phyloP scores from a whole-genome alignment of 2,888 invertebrate species.

The Ceramica pisi region DNA sequence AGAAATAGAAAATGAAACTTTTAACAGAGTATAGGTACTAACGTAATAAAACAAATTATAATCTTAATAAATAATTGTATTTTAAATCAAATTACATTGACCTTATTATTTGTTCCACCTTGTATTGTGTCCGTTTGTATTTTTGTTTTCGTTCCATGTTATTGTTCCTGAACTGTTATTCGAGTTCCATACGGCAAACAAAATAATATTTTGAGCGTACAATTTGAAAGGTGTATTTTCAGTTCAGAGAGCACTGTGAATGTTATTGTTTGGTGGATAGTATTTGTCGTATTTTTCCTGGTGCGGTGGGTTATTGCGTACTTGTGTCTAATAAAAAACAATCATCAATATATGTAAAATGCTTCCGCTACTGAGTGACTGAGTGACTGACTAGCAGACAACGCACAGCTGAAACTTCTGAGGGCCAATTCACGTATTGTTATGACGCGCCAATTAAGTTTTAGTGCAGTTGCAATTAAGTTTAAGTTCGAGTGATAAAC shows the following conservation, averaged over 20 bases:
- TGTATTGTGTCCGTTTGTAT: slow-evolving; percentile 16
- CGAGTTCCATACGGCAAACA: slow-evolving; percentile 22
- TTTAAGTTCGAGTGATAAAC: too few species aligned
- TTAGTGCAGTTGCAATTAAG: too few species aligned
- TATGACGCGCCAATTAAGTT: too few species aligned
- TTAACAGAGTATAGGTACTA: too few species aligned
- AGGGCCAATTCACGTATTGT: too few species aligned
- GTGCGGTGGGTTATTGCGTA: neutral
- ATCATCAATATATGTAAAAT: too few species aligned
- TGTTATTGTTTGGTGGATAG: slow-evolving; percentile 35
- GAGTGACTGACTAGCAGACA: too few species aligned
- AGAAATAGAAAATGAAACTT: too few species aligned
- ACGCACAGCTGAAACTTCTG: too few species aligned
- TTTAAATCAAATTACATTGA: slow-evolving; percentile 4
- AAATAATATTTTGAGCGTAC: slow-evolving; percentile 37
- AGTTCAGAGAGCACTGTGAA: slow-evolving; percentile 22
- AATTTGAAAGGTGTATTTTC: slow-evolving; percentile 36
- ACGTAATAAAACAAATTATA: too few species aligned
- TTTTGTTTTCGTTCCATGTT: slow-evolving; percentile 28
- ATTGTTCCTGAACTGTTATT: slow-evolving; percentile 32
- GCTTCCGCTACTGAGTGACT: too few species aligned
- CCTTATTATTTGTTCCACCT: slow-evolving; percentile 20
- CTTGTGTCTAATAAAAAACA: neutral
- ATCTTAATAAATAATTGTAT: too few species aligned
- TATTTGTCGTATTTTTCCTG: slow-evolving; percentile 13